Evolutionary conservation across 2,888 invertebrate species (phyloP), one percentile per base, ranked within the genome.

Genomic region (Syrista parreyssii): DNA sequence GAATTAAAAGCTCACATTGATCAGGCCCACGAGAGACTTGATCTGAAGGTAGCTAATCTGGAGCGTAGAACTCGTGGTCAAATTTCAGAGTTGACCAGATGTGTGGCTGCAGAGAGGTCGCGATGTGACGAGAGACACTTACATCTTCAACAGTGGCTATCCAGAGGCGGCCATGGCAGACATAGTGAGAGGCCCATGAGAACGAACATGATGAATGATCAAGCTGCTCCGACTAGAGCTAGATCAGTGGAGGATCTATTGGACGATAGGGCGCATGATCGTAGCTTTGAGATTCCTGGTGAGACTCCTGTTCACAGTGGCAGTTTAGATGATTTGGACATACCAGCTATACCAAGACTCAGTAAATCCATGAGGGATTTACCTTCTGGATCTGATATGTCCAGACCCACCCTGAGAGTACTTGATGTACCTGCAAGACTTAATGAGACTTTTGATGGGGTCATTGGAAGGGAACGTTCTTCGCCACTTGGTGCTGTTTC

Each of bases 1-100:
- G 96, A 97, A 85, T 90, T 97, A 84, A 95, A 97, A 90, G 94
- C 95, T 79, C 95, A 95, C 85, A 95, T 97, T 55, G 95, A 96
- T 87, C 94, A 94, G 86, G 96, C 97, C 0, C 96, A 97, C 88
- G 95, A 96, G 81, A 94, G 94, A 82, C 91, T 98, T 73, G 96
- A 96, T 81, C 94, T 96, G 83, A 95, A 97, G 86, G 96, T 98
- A 0, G 95, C 96, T 9, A 95, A 96, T 85, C 92, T 97, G 76
- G 96, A 97, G 87, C 94, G 94, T 87, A 94, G 94, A 82, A 96
- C 96, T 0, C 94, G 95, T 86, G 95, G 95, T 30, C 95, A 95
- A 88, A 94, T 96, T 84, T 94, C 95, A 4, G 94, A 95, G 82
- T 88, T 96, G 76, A 95, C 95, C 0, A 94, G 95, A 84, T 94